These are phyloP conservation scores for Chelonoidis abingdonii DNA, from an alignment of 2,113 vertebrate genomes.

Conservation along the genomic window DNA sequence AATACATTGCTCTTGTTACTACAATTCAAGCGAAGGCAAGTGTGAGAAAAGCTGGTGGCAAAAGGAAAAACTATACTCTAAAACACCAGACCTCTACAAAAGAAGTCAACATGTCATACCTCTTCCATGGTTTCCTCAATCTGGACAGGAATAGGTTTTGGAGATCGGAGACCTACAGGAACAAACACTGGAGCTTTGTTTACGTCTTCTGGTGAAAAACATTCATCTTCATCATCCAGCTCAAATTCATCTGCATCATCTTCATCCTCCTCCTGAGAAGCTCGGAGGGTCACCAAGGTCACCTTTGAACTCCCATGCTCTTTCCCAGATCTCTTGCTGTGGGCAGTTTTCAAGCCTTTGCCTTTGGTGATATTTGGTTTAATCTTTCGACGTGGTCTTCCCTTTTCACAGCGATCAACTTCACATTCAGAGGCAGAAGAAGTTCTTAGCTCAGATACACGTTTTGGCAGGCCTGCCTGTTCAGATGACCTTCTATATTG, in stretches of 20 bases:
- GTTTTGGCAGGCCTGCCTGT: conserved; percentile 27
- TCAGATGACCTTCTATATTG: conserved; percentile 51
- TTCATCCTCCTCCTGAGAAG: conserved; percentile 81
- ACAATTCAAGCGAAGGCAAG: neutral
- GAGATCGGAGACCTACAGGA: conserved; percentile 86
- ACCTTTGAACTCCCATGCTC: conserved; percentile 76
- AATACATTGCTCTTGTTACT: neutral
- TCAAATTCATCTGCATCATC: conserved; percentile 81
- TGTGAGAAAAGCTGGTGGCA: neutral
- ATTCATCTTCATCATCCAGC: conserved; percentile 75
- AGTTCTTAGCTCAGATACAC: conserved; percentile 66
- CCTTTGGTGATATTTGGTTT: conserved; percentile 67
- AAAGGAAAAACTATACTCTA: neutral
- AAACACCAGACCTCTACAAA: neutral
- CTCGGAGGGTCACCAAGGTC: conserved; percentile 87
- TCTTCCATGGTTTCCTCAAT: conserved; percentile 93
- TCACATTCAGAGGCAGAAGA: conserved; percentile 61
- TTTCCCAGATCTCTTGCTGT: conserved; percentile 63
- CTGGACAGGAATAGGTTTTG: conserved; percentile 79
- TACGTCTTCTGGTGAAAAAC: conserved; percentile 81
- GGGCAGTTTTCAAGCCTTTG: conserved; percentile 66
- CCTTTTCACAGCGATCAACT: conserved; percentile 46
- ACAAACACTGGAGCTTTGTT: conserved; percentile 88
- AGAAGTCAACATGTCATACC: conserved; percentile 73
- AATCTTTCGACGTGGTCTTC: conserved; percentile 59